A percentile compares a stretch with the other conserved stretches of the same genome.
These are phyloP conservation scores for Protomyctophum bolini DNA, from an alignment of 2,113 vertebrate species.

Conservation along the genomic window DNA sequence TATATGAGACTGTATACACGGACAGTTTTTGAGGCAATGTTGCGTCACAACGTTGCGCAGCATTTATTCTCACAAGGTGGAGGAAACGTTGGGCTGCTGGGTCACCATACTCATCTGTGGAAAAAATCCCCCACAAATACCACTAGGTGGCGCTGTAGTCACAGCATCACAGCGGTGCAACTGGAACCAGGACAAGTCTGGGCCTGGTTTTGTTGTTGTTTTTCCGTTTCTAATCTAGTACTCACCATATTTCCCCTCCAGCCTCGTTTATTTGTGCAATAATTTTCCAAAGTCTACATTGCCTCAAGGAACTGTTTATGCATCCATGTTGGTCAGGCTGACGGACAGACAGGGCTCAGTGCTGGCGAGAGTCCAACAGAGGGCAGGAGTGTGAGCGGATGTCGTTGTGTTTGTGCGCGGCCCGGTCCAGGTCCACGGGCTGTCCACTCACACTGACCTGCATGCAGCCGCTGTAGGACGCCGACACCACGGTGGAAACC, in stretches of 20 bases:
- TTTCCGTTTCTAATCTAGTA: slow-evolving; percentile 48
- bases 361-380: slow-evolving; percentile 68
- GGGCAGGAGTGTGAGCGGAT: slow-evolving; percentile 97
- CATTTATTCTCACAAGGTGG: slow-evolving; percentile 39
- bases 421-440: slow-evolving; percentile 87
- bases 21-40: slow-evolving; percentile 60
- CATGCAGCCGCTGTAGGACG: slow-evolving; percentile 93
- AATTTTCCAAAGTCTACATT: slow-evolving; percentile 38
- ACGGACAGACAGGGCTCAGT: background rate
- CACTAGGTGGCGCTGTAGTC: slow-evolving; percentile 47
- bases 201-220: background rate
- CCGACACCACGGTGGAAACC: slow-evolving; percentile 87
- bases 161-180: slow-evolving; percentile 46
- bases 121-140: slow-evolving; percentile 35
- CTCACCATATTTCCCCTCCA: slow-evolving; percentile 31
- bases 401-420: slow-evolving; percentile 89
- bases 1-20: slow-evolving; percentile 25
- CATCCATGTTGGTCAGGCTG: slow-evolving; percentile 30
- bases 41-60: slow-evolving; percentile 47
- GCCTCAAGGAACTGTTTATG: slow-evolving; percentile 51
- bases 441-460: slow-evolving; percentile 81
- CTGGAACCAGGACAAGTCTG: slow-evolving; percentile 32
- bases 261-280: slow-evolving; percentile 34
- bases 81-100: slow-evolving; percentile 20
- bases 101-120: slow-evolving; percentile 32